phyloP scores from a whole-genome alignment of 2,797 vertebrate species.

The Gymnopithys bicolor region DNA sequence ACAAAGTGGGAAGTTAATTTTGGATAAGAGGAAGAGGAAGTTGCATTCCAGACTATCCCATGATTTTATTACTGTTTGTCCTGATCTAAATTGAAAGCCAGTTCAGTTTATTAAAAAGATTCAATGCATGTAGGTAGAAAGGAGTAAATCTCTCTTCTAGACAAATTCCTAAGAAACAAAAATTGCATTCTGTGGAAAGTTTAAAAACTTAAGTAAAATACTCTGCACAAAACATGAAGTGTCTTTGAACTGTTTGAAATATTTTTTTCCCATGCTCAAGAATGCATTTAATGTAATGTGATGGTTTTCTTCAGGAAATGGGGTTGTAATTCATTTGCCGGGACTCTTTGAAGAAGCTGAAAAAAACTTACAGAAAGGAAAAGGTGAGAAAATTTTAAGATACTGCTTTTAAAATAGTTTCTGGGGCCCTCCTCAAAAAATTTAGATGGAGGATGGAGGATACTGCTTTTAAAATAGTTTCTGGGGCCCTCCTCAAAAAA shows the following conservation, averaged over 20 bases:
- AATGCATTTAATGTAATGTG: not conserved
- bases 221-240: not conserved
- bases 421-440: not conserved
- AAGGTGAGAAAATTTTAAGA: constrained; percentile 80
- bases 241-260: not conserved
- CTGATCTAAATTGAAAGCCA: not conserved
- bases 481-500: not conserved
- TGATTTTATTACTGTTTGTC: not conserved
- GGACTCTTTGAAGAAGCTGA: constrained; percentile 97
- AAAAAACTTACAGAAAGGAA: constrained; percentile 94
- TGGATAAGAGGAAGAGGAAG: constrained; percentile 18
- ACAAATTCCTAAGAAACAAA: not conserved
- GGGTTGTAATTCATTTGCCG: constrained; percentile 96
- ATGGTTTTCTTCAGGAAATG: constrained; percentile 86
- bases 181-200: not conserved
- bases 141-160: not conserved
- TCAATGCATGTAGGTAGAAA: not conserved
- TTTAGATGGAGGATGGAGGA: not conserved
- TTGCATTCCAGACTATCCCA: not conserved
- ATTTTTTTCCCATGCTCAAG: not conserved
- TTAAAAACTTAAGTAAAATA: not conserved
- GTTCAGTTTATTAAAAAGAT: not conserved
- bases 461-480: not conserved
- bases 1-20: not conserved
- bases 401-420: not conserved